Evolutionary conservation across 2,888 invertebrate genomes (phyloP), one percentile per base, ranked within the genome.

Genomic region (Trachelus iudaicus): DNA sequence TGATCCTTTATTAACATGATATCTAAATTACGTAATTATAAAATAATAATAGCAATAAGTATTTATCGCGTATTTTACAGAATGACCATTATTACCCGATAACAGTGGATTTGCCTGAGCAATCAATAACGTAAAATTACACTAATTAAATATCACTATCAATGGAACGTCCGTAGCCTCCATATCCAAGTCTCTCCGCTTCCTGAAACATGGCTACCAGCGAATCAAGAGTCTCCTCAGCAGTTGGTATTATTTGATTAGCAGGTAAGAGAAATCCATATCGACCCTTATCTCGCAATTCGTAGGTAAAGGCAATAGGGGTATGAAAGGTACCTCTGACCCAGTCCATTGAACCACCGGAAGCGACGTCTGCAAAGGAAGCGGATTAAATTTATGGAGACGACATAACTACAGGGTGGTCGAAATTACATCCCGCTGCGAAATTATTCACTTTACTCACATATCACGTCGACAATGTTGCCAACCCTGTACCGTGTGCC

Each of bases 181-280:
- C 76, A 81, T 94, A 94, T 11, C 92, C 92, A 74, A 94, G 84
- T 11, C 91, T 89, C 6, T 87, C 86, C 0, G 94, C 93, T 83
- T 93, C 93, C 0, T 87, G 85, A 15, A 94, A 91, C 68, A 94
- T 86, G 6, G 93, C 92, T 0, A 92, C 78, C 30, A 94, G 84
- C 1, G 94, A 94, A 31, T 92, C 91, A 79, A 94, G 84, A 0
- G 94, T 92, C 88, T 96, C 96, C 73, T 93, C 86, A 75, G 94
- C 94, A 11, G 94, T 93, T 15, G 94, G 93, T 9, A 93, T 85
- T 79, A 97, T 96, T 85, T 95, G 93, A 0, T 92, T 89, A 0
- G 94, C 89, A 0, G 96, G 96, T 0, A 97, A 91, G 0, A 95
- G 89, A 87, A 96, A 95, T 0, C 96, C 96, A 86, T 93, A 94